A percentile compares a stretch with the other conserved stretches of the same genome.
Conservation (phyloP, 2,113 vertebrate species). For the human (Homo sapiens) region DNA sequence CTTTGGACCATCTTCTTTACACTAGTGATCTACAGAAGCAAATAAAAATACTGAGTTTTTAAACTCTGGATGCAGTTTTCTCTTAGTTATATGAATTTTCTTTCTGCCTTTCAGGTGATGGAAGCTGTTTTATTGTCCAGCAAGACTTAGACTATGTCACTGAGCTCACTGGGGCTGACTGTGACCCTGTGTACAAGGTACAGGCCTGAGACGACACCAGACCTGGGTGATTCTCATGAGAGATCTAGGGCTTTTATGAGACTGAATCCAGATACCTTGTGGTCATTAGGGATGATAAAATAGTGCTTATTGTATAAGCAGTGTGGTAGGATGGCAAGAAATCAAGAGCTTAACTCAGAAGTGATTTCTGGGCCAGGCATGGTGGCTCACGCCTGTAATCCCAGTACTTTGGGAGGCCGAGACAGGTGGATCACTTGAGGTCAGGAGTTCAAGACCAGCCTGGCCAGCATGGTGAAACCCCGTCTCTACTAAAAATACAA, state of each 20-base stretch:
- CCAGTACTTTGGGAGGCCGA: too few relatives aligned
- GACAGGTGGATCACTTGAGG: too few relatives aligned
- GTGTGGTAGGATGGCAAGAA: not conserved
- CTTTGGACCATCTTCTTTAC: not conserved
- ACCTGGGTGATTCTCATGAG: not conserved
- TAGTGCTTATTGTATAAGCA: not conserved
- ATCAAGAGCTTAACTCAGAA: conserved; percentile 30
- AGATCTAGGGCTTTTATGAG: not conserved
- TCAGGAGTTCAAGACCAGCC: too few relatives aligned
- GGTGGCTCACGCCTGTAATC: too few relatives aligned
- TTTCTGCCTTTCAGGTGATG: conserved; percentile 81
- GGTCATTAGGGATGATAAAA: not conserved
- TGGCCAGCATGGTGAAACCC: too few relatives aligned
- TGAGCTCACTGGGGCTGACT: conserved; percentile 85
- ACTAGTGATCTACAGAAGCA: conserved; percentile 1
- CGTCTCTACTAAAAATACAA: too few relatives aligned
- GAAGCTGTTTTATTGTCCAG: conserved; percentile 86
- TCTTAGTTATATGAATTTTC: conserved; percentile 39
- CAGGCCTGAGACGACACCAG: rapidly evolving
- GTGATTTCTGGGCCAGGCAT: not conserved
- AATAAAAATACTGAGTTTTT: not conserved
- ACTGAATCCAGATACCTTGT: not conserved
- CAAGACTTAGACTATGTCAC: conserved; percentile 85
- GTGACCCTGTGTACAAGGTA: conserved; percentile 87
- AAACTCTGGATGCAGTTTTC: not conserved